Evolutionary conservation across 2,113 vertebrate genomes (phyloP).

Genomic region (Oncorhynchus kisutch): DNA sequence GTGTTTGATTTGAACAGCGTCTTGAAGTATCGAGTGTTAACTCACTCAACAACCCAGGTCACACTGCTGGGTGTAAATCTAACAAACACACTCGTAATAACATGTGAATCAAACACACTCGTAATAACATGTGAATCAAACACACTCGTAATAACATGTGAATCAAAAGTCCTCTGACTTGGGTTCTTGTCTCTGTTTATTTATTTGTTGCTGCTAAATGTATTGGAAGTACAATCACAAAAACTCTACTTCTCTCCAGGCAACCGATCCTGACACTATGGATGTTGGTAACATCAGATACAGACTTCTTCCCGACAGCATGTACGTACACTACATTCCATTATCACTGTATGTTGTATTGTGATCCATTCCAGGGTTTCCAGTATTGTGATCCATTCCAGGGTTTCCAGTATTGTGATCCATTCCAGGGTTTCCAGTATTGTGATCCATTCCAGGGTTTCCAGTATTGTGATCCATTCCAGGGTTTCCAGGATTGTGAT

Average conservation of each 20-base stretch:
- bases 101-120: too few species aligned
- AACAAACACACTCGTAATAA: too few species aligned
- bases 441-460: neutral
- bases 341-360: neutral
- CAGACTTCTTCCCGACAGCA: slow-evolving; percentile 77
- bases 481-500: neutral
- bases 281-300: slow-evolving; percentile 78
- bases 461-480: too few species aligned
- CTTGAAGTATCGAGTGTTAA: neutral
- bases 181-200: too few species aligned
- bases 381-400: too few species aligned
- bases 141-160: too few species aligned
- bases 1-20: neutral
- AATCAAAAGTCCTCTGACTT: too few species aligned
- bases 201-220: too few species aligned
- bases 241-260: slow-evolving; percentile 65
- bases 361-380: neutral
- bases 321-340: slow-evolving; percentile 71
- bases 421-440: neutral
- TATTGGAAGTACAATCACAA: too few species aligned
- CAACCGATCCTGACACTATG: slow-evolving; percentile 81
- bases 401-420: neutral
- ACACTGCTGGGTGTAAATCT: too few species aligned
- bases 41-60: too few species aligned
- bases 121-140: too few species aligned